Conservation (phyloP, 2,113 vertebrate species). For the Narcine bancroftii region DNA sequence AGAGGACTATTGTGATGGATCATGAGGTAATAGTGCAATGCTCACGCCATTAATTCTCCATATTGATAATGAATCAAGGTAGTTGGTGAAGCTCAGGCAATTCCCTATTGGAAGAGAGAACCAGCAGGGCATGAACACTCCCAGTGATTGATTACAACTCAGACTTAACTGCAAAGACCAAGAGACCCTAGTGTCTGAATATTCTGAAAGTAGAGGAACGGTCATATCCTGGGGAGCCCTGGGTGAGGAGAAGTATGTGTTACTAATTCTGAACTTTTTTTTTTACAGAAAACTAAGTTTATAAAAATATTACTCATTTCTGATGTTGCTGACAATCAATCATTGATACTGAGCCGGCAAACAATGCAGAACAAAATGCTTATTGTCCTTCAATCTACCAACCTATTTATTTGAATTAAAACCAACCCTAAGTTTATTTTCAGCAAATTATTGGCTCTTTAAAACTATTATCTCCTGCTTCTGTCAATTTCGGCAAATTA, state of each 20-base stretch:
- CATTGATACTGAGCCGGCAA: not conserved
- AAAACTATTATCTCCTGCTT: not conserved
- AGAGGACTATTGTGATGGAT: not conserved
- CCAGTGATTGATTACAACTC: not conserved
- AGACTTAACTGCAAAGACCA: not conserved
- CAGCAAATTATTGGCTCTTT: too few species aligned
- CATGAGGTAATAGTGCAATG: not conserved
- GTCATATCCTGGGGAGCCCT: not conserved
- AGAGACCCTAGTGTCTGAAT: not conserved
- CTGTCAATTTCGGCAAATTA: too few species aligned
- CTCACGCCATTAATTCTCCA: slow-evolving; percentile 12
- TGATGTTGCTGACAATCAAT: not conserved
- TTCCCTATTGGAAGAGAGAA: not conserved
- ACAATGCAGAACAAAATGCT: not conserved
- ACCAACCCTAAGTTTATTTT: not conserved
- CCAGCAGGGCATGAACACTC: not conserved
- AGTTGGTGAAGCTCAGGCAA: not conserved
- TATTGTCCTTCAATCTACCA: not conserved
- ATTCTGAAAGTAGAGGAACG: not conserved
- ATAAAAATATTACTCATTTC: not conserved
- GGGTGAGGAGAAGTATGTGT: not conserved
- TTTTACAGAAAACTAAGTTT: not conserved
- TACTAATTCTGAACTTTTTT: slow-evolving; percentile 1
- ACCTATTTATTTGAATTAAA: not conserved
- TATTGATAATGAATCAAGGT: not conserved